phyloP scores from a whole-genome alignment of 2,888 invertebrate genomes.

The Meta bourneti region DNA sequence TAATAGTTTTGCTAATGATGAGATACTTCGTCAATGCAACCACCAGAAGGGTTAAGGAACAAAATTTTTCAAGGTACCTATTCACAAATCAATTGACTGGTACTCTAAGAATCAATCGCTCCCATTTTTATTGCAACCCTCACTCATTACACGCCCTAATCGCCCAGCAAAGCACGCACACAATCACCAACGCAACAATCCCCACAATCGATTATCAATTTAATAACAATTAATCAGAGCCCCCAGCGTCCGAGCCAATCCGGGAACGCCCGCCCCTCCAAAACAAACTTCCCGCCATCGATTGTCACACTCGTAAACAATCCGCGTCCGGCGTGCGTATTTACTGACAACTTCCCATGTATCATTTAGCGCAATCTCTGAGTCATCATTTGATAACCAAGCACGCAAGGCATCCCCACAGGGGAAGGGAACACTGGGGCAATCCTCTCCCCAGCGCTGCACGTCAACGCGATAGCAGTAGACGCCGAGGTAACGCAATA shows the following conservation, averaged over 20 bases:
- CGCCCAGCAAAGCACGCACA: neutral
- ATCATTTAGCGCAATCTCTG: conserved; percentile 44
- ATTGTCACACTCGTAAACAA: conserved; percentile 29
- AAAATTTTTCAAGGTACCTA: too few relatives aligned
- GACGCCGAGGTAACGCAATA: conserved; percentile 18
- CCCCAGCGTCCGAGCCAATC: neutral
- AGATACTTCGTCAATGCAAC: too few relatives aligned
- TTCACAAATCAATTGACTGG: too few relatives aligned
- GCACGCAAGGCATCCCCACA: neutral
- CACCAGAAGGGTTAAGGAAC: too few relatives aligned
- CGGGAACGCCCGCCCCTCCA: neutral
- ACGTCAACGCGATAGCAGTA: too few relatives aligned
- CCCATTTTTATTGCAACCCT: neutral
- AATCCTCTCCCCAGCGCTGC: neutral
- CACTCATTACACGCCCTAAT: neutral
- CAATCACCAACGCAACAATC: neutral
- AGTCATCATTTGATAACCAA: conserved; percentile 18
- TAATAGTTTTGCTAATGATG: too few relatives aligned
- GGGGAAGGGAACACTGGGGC: neutral
- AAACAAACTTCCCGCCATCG: conserved; percentile 10
- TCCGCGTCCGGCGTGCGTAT: neutral
- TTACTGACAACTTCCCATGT: conserved; percentile 2
- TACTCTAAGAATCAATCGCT: too few relatives aligned
- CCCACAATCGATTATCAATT: neutral
- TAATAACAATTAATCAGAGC: conserved; percentile 5